Conservation (phyloP, 92 coral and sea anemone species). For the Parazoanthus darwini region DNA sequence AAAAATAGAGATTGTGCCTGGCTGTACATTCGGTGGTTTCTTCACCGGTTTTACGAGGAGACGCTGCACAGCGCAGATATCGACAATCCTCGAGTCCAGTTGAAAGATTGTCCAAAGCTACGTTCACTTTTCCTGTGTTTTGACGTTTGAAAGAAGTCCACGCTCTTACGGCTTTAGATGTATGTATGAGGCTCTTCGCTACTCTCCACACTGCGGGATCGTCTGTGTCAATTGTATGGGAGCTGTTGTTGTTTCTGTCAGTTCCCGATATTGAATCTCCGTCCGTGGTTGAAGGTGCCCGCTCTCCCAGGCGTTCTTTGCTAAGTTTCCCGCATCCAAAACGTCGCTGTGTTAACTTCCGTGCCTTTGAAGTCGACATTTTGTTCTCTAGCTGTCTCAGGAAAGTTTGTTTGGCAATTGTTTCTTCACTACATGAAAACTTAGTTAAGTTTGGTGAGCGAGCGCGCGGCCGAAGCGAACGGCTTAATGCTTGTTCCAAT, state of each 20-base stretch:
- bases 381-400: neutral
- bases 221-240: too few relatives aligned
- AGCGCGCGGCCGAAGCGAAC: neutral
- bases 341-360: neutral
- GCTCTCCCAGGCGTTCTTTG: neutral
- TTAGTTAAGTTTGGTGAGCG: too few relatives aligned
- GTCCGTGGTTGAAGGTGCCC: neutral
- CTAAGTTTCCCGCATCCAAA: neutral
- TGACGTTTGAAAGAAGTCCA: neutral
- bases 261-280: neutral
- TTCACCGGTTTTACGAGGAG: neutral
- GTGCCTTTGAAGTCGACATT: conserved; percentile 13
- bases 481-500: neutral
- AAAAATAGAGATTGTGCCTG: neutral
- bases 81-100: conserved; percentile 1
- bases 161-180: neutral
- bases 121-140: too few relatives aligned
- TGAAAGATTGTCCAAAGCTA: neutral
- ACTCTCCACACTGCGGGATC: neutral
- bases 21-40: neutral
- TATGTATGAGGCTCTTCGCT: too few relatives aligned
- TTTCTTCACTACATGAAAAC: neutral
- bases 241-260: too few relatives aligned
- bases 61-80: neutral
- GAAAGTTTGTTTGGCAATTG: conserved; percentile 4